These are phyloP conservation scores for Ennomos erosarius DNA, from an alignment of 2,888 invertebrate species.

Conservation along the genomic window DNA sequence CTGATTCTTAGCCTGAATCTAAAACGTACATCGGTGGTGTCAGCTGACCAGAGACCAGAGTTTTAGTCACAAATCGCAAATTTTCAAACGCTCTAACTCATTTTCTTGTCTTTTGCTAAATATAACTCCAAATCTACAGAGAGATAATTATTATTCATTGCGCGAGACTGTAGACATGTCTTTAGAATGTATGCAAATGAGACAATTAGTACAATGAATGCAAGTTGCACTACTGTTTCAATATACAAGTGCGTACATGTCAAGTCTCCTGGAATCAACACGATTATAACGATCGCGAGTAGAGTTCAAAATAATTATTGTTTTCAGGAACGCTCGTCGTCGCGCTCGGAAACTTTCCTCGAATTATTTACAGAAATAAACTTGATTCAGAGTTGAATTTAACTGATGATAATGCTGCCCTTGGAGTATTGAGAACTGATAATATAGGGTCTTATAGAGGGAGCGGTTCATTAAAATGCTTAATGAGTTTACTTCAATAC, in stretches of 20 bases:
- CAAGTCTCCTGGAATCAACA: conserved; percentile 8
- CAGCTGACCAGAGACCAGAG: too few relatives aligned
- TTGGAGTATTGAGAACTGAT: conserved; percentile 1
- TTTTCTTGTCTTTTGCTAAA: too few relatives aligned
- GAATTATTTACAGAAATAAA: conserved; percentile 6
- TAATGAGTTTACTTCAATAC: too few relatives aligned
- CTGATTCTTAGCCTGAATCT: too few relatives aligned
- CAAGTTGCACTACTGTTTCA: conserved; percentile 2
- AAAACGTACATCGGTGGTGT: too few relatives aligned
- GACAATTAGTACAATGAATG: not conserved
- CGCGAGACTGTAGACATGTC: too few relatives aligned
- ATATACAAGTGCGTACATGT: not conserved
- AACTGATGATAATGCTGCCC: not conserved
- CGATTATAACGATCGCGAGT: conserved; percentile 10
- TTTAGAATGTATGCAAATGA: too few relatives aligned
- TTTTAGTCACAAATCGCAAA: too few relatives aligned
- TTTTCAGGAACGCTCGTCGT: conserved; percentile 3
- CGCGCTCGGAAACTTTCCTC: conserved; percentile 4
- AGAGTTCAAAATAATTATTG: conserved; percentile 11
- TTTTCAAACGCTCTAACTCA: too few relatives aligned
- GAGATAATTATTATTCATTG: too few relatives aligned
- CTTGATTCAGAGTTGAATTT: conserved; percentile 3
- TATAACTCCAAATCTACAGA: too few relatives aligned
- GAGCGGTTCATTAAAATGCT: too few relatives aligned
- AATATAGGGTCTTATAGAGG: not conserved